Conservation (phyloP, 2,797 vertebrate genomes). For the Pseudochirops cupreus region DNA sequence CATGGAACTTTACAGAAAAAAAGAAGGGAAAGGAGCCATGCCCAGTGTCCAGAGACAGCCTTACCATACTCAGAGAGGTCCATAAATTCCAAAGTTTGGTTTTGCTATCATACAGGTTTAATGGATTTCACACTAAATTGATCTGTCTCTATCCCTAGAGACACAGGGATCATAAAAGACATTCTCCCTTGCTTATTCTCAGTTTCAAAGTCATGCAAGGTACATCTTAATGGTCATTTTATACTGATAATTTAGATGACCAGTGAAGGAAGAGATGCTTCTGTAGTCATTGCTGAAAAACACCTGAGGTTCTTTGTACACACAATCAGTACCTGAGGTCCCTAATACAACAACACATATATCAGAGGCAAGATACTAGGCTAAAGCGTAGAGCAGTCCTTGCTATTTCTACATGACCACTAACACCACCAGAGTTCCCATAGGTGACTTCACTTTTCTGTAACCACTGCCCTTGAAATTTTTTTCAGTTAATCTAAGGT, state of each 20-base stretch:
- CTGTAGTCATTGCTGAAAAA: background rate
- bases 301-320: background rate
- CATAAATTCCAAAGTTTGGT: background rate
- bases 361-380: background rate
- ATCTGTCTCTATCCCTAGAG: background rate
- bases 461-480: background rate
- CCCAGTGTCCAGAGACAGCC: background rate
- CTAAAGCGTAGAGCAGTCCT: background rate
- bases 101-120: background rate
- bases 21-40: background rate
- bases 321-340: background rate
- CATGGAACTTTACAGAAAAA: slow-evolving; percentile 1
- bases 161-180: background rate
- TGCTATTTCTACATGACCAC: background rate
- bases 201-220: background rate
- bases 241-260: background rate
- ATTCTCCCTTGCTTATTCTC: background rate
- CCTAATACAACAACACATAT: background rate
- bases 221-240: background rate
- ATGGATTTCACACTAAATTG: background rate
- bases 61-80: background rate
- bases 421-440: background rate
- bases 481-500: background rate
- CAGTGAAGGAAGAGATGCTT: background rate
- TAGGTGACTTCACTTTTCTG: background rate